Evolutionary conservation across 2,888 invertebrate genomes (phyloP).

Genomic region (Melipona bicolor): DNA sequence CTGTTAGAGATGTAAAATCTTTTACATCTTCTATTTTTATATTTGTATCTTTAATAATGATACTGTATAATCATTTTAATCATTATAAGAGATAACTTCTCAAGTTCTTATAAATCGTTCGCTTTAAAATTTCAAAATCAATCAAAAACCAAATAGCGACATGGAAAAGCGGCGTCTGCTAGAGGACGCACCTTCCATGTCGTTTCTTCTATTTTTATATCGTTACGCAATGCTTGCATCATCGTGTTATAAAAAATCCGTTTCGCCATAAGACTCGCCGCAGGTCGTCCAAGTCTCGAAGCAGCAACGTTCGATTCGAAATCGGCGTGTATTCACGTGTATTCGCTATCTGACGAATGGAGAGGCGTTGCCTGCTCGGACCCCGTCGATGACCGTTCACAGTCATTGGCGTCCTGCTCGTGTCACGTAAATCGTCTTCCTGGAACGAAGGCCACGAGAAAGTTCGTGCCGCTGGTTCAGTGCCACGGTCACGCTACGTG

Average conservation of each 20-base stretch:
- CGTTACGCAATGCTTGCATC: constrained; percentile 29
- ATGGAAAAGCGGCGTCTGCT: no score
- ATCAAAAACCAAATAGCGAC: no score
- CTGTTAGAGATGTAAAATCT: no score
- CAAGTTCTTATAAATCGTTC: no score
- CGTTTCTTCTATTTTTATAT: constrained; percentile 25
- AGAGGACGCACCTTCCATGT: not conserved
- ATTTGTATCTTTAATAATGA: no score
- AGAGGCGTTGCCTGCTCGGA: constrained; percentile 41
- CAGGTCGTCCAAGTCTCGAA: no score
- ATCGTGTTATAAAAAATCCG: constrained; percentile 29
- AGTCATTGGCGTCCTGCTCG: constrained; percentile 69
- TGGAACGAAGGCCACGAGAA: constrained; percentile 78
- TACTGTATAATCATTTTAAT: no score
- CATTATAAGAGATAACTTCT: no score
- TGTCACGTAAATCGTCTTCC: constrained; percentile 73
- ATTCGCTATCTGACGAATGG: constrained; percentile 21
- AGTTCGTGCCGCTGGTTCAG: constrained; percentile 80
- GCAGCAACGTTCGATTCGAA: not conserved
- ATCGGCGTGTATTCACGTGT: constrained; percentile 10
- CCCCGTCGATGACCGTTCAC: constrained; percentile 60
- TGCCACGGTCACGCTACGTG: constrained; percentile 82
- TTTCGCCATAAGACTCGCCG: not conserved
- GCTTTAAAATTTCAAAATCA: no score
- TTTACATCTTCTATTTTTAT: no score